Evolutionary conservation across 2,113 vertebrate species (phyloP).

Genomic region (Xiphorhynchus elegans): DNA sequence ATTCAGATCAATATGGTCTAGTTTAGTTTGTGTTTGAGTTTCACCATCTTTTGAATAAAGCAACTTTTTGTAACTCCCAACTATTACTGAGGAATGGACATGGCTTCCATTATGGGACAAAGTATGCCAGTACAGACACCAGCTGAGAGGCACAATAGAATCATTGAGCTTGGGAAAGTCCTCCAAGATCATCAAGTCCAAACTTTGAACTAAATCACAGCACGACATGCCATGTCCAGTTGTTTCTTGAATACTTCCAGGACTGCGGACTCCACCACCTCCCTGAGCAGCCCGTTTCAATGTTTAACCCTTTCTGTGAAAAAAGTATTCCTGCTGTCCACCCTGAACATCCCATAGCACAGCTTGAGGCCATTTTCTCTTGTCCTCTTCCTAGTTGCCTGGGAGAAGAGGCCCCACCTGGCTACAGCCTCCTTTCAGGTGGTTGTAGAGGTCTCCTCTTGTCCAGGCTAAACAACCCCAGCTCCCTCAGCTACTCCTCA

Average conservation of each 20-base stretch:
- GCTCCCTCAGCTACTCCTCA: too few species aligned
- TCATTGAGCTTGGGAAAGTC: neutral
- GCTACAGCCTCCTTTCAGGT: too few species aligned
- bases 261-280: neutral
- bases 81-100: neutral
- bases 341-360: neutral
- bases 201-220: neutral
- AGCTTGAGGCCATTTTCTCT: neutral
- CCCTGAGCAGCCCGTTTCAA: neutral
- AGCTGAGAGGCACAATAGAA: fast-evolving
- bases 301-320: neutral
- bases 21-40: neutral
- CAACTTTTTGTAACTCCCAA: neutral
- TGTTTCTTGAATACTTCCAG: neutral
- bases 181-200: neutral
- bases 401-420: too few species aligned
- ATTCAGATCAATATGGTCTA: neutral
- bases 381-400: neutral
- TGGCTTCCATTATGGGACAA: neutral
- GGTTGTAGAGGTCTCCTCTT: too few species aligned
- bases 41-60: neutral
- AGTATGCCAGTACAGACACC: neutral
- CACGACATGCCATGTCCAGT: too few species aligned
- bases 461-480: too few species aligned
- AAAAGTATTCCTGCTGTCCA: neutral